phyloP scores from a whole-genome alignment of 2,113 vertebrate species.

The Potamarius usumacintae region DNA sequence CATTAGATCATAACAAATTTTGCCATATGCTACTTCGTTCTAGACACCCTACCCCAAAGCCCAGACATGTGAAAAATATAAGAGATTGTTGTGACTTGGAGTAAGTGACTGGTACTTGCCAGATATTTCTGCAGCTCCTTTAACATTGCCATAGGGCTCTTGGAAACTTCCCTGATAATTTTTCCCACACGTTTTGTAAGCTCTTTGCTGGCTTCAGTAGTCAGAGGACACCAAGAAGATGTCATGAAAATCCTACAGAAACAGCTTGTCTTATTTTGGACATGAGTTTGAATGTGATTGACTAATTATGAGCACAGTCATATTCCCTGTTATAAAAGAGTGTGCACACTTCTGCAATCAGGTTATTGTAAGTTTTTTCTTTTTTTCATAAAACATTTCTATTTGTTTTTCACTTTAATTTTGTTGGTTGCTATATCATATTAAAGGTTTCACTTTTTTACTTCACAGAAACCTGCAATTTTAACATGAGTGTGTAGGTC shows the following conservation, averaged over 20 bases:
- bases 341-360: not conserved
- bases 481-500: not conserved
- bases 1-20: too few relatives aligned
- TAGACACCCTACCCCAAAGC: not conserved
- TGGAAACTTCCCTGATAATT: too few relatives aligned
- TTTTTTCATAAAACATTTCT: not conserved
- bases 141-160: too few relatives aligned
- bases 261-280: too few relatives aligned
- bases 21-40: not conserved
- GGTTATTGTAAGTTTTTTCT: not conserved
- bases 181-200: not conserved
- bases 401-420: not conserved
- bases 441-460: not conserved
- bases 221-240: not conserved
- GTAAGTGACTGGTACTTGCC: too few relatives aligned
- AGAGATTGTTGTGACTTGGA: not conserved
- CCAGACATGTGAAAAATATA: not conserved
- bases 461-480: not conserved
- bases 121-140: too few relatives aligned
- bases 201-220: not conserved
- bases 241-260: not conserved
- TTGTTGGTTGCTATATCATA: not conserved
- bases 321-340: not conserved
- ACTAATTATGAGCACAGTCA: too few relatives aligned
- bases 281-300: not conserved